These are phyloP conservation scores for Pachypeltis micranthus DNA, from an alignment of 1,140 invertebrate genomes.

Conservation along the genomic window DNA sequence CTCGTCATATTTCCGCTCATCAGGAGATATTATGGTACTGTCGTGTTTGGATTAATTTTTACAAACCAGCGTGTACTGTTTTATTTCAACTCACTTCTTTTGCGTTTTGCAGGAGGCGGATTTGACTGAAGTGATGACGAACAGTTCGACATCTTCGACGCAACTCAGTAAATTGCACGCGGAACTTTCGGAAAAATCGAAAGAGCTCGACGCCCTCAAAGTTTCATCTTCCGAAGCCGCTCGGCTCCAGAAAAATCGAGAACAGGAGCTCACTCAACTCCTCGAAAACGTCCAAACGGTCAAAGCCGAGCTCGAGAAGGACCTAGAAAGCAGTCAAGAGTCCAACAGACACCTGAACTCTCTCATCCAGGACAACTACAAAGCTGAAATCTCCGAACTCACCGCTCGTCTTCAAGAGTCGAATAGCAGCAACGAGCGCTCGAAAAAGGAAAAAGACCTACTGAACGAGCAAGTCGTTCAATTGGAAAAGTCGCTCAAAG, in stretches of 20 bases:
- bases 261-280: slow-evolving; percentile 30
- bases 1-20: no score
- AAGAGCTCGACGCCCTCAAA: slow-evolving; percentile 35
- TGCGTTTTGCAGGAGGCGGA: slow-evolving; percentile 34
- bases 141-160: slow-evolving; percentile 36
- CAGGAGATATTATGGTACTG: no score
- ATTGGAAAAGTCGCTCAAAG: slow-evolving; percentile 29
- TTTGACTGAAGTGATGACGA: slow-evolving; percentile 34
- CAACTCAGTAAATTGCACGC: slow-evolving; percentile 40
- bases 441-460: slow-evolving; percentile 26
- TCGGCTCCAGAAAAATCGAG: slow-evolving; percentile 37
- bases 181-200: slow-evolving; percentile 38
- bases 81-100: no score
- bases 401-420: slow-evolving; percentile 27
- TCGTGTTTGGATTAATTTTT: no score
- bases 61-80: no score
- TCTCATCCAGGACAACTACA: not conserved
- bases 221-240: slow-evolving; percentile 37
- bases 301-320: slow-evolving; percentile 20
- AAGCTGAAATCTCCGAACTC: slow-evolving; percentile 14
- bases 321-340: slow-evolving; percentile 25
- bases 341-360: slow-evolving; percentile 13
- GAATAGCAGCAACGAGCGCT: slow-evolving; percentile 20
- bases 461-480: slow-evolving; percentile 24
- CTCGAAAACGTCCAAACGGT: slow-evolving; percentile 23